Base-by-base conservation (phyloP, 2,113 vertebrate genomes). In the Aegypius monachus region DNA sequence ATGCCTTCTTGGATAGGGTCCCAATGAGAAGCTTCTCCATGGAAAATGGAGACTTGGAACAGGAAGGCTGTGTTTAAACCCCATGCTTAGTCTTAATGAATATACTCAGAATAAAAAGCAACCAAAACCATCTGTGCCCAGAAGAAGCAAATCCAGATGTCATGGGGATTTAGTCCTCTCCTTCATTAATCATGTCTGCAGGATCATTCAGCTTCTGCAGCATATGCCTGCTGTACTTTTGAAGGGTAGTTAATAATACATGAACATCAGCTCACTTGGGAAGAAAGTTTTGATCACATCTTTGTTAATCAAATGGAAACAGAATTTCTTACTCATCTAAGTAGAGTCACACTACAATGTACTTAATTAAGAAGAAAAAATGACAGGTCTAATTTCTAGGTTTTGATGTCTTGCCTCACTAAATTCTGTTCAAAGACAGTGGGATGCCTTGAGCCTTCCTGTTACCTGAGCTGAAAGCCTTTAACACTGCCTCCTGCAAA, bases 111-210 rank as follows among this genome's bases (percentile, higher is more conserved):
- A 87, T 36, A 71, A 87, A 93, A 95, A 82, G 40, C 91, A 96
- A 87, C 93, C 58, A 34, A 93, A 96, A 94, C 89, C 93, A 97
- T 95, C 90, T 96, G 96, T 93, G 66, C 27, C 70, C 81, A 93
- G 87, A 85, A 93, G 87, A 95, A 94, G 90, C 81, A 96, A 96
- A 96, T 87, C 93, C 96, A 96, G 95, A 96, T 96, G 96, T 94
- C 0, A 2, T 45, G 62, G 31, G 78, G 84, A 87, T 95, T 95
- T 82, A 88, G 85, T 70, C 48, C 48, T 91, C 66, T 93, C 36
- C 78, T 94, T 90, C 15, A 5, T 94, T 96, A 95, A 93, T 93
- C 52, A 29, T 82, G 73, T 91, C 89, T 96, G 81, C 89, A 72
- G 73, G 81, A 93, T 72, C 68, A 34, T 68, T 90, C 70, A 47